Evolutionary conservation across 1,140 invertebrate species (phyloP), one percentile per base, ranked within the genome.

Genomic region (Bombus soroeensis): DNA sequence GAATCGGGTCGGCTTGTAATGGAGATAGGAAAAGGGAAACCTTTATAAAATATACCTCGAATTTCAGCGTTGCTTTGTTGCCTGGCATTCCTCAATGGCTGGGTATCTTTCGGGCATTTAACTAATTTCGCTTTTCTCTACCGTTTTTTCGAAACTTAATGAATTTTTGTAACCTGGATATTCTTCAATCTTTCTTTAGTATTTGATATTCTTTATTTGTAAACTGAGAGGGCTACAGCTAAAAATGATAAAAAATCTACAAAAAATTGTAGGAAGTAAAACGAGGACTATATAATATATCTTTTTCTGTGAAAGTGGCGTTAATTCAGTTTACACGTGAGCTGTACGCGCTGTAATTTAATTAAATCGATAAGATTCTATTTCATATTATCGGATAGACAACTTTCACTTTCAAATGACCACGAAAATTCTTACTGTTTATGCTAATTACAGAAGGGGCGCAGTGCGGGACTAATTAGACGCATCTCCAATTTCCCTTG

Each of bases 401-500:
- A 41, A 22, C 22, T 64, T 62, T n/a, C 6, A 5, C 10, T 32
- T 28, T 37, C 28, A 6, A 59, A 53, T 71, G 47, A 28, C 66
- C 75, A 34, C 39, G 75, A 71, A 84, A 84, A 80, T 39, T 32
- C 82, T 80, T 73, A 59, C 47, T 72, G n/a, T 85, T 85, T 80
- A 73, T 37, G 53, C 41, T 73, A 85, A 85, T 80, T 80, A 80
- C 37, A 64, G 83, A 57, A 47, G 32, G 47, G 28, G 3, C 8
- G 4, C 32, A 2, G 32, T 39, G 32, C 25, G 53, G 8, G 57
- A 73, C 32, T 85, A 85, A 85, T 85, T 85, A 85, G 83, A 73
- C 68, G 68, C 68, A 72, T 66, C 66, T 72, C 76, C 68, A 80
- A 85, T 85, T 85, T 85, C 83, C 76, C 68, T 80, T 80, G 39